A percentile compares a stretch with the other conserved stretches of the same genome.
phyloP scores from a whole-genome alignment of 2,888 invertebrate species.

The Cryptus armator region DNA sequence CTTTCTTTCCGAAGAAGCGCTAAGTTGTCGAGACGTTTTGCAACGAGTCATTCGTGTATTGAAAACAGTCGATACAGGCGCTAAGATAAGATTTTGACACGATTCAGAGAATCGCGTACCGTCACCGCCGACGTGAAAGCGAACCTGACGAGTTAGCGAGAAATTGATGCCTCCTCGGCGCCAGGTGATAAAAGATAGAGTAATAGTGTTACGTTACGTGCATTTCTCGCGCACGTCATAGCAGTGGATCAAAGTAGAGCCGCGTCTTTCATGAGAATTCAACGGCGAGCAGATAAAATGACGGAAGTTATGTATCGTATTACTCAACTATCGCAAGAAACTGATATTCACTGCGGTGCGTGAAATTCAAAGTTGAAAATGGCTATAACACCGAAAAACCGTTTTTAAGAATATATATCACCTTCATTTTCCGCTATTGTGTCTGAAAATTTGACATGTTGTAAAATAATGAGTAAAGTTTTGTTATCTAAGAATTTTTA shows the following conservation, averaged over 20 bases:
- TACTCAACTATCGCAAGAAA: neutral
- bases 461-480: too few species aligned
- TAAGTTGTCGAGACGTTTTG: slow-evolving; percentile 2
- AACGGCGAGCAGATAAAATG: neutral
- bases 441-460: too few species aligned
- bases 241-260: neutral
- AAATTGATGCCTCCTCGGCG: slow-evolving; percentile 1
- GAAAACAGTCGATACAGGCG: slow-evolving; percentile 51
- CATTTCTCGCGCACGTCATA: neutral
- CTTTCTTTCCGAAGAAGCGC: neutral
- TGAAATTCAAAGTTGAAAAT: too few species aligned
- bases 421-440: too few species aligned
- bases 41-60: neutral
- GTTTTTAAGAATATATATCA: too few species aligned
- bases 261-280: neutral
- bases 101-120: slow-evolving; percentile 50
- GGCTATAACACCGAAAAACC: too few species aligned
- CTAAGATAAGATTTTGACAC: slow-evolving; percentile 72
- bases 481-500: too few species aligned
- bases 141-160: neutral
- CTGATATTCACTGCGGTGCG: neutral
- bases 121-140: neutral
- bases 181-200: neutral
- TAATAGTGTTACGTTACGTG: neutral
- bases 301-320: neutral